Conservation (phyloP, 2,888 invertebrate genomes). For the Drosophila neonasuta region DNA sequence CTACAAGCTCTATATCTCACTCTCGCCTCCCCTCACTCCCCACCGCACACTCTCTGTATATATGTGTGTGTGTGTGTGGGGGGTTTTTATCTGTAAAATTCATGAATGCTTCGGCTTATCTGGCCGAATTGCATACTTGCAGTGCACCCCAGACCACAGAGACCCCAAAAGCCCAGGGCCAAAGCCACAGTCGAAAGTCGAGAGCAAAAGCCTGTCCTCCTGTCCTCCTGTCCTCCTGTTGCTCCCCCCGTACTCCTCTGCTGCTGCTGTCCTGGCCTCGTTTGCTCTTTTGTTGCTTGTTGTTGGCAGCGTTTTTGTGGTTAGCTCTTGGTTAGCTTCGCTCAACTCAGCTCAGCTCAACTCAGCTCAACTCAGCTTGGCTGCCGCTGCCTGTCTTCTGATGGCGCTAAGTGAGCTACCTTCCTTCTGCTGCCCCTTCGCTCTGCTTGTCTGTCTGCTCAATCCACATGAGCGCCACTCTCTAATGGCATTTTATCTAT, state of each 20-base stretch:
- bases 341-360: no score
- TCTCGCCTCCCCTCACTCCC: conserved; percentile 16
- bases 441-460: background rate
- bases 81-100: conserved; percentile 79
- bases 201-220: conserved; percentile 6
- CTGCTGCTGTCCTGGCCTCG: conserved; percentile 10
- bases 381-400: conserved; percentile 69
- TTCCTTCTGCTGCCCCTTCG: conserved; percentile 3
- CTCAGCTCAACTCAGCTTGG: conserved; percentile 25
- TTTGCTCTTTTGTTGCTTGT: conserved; percentile 29
- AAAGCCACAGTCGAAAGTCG: background rate
- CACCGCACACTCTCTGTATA: conserved; percentile 28
- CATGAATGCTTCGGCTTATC: conserved; percentile 81
- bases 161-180: conserved; percentile 13
- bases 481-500: conserved; percentile 79
- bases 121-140: conserved; percentile 80
- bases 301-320: conserved; percentile 50
- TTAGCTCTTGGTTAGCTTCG: conserved; percentile 17
- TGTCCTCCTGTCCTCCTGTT: conserved; percentile 6
- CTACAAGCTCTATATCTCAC: conserved; percentile 53
- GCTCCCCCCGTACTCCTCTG: background rate
- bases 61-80: conserved; percentile 47
- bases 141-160: conserved; percentile 53
- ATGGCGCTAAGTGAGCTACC: conserved; percentile 72
- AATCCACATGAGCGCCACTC: conserved; percentile 53